phyloP scores from a whole-genome alignment of 1,140 invertebrate genomes.

The Saccostrea echinata region DNA sequence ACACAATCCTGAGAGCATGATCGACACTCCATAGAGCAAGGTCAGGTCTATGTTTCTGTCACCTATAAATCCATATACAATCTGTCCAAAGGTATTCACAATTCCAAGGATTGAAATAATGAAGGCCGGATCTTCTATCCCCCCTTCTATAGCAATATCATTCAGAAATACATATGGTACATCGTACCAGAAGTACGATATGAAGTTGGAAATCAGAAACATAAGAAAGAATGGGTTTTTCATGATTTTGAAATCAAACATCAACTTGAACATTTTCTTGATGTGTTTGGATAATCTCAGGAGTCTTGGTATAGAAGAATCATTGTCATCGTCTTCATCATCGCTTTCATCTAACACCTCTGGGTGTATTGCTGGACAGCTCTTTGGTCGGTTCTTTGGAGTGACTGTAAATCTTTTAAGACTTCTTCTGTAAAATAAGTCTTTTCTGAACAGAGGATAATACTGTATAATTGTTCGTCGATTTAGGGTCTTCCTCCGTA shows the following conservation, averaged over 20 bases:
- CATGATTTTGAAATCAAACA: conserved; percentile 52
- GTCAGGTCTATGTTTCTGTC: conserved; percentile 83
- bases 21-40: conserved; percentile 72
- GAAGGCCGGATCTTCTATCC: conserved; percentile 86
- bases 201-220: conserved; percentile 71
- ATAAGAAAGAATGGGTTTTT: conserved; percentile 41
- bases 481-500: neutral
- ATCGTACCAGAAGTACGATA: conserved; percentile 75
- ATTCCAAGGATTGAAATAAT: conserved; percentile 94
- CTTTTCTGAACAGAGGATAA: conserved; percentile 72
- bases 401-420: neutral
- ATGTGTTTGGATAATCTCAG: conserved; percentile 47
- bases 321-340: conserved; percentile 45
- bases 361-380: conserved; percentile 43
- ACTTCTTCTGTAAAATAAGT: conserved; percentile 46
- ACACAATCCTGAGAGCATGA: conserved; percentile 66
- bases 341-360: conserved; percentile 10
- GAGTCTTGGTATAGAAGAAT: conserved; percentile 26
- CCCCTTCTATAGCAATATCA: conserved; percentile 69
- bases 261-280: conserved; percentile 48
- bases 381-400: conserved; percentile 26
- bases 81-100: conserved; percentile 84
- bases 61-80: conserved; percentile 92
- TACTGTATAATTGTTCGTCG: conserved; percentile 45
- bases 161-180: conserved; percentile 75